Evolutionary conservation across 2,113 vertebrate species (phyloP), one percentile per base, ranked within the genome.

Genomic region (Pluvialis apricaria): DNA sequence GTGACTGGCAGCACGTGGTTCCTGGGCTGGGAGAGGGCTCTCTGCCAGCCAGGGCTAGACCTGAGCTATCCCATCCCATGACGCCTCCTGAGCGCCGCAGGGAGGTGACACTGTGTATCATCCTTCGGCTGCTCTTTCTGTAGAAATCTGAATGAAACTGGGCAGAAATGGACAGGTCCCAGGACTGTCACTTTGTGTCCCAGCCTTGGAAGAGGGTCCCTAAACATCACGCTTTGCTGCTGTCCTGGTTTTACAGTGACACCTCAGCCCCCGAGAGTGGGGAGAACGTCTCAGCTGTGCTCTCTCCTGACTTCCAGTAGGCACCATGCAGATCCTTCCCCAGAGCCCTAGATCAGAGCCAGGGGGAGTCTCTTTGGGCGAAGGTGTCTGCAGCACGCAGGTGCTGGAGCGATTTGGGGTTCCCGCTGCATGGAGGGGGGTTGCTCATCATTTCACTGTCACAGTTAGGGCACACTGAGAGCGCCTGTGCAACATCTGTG

Each of bases 401-500:
- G 13, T 61, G 60, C 45, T 75, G 24, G 38, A 66, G 71, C 1
- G 3, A 8, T 68, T 58, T 0, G 5, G 38, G 47, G 5, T 68
- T 88, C 36, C 36, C 55, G 13, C 55, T 16, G 14, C 8, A 2
- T 29, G 24, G 21, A 21, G 3, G 11, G 4, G 11, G 5, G 3
- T 61, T 70, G 64, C 24, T 70, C 13, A 12, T 44, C 44, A 4
- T 57, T 71, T 82, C 9, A 1, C 18, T 4, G 7, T 49, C 13
- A 5, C 11, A 2, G 14, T 6, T 42, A 32, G 13, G 57, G 17
- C 38, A n/a, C 32, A 5, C 40, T 9, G 8, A 65, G 38, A 31
- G 21, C 0, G 0, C 3, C 2, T 10, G 2, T 34, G n/a, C 47
- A 88, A 40, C 75, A 10, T 54, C 45, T 31, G 45, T 55, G 64